These are phyloP conservation scores for Conus ventricosus DNA, from an alignment of 1,140 invertebrate genomes.

Conservation along the genomic window DNA sequence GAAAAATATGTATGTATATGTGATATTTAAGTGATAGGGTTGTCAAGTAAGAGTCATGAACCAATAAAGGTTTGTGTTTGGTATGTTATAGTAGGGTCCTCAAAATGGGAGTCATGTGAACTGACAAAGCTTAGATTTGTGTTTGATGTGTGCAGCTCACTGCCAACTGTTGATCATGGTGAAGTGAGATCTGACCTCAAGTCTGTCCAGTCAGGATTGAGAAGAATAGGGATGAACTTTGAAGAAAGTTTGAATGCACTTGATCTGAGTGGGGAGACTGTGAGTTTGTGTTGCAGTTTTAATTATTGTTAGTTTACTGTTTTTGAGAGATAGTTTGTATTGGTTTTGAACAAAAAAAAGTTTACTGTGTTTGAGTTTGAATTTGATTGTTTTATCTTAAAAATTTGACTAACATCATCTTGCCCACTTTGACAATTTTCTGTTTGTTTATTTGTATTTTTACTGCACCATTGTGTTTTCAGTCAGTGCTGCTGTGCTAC, in stretches of 20 bases:
- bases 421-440: too few relatives aligned
- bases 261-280: not conserved
- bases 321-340: not conserved
- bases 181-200: slow-evolving; percentile 64
- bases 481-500: too few relatives aligned
- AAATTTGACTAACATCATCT: too few relatives aligned
- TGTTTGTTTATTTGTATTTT: not conserved
- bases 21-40: too few relatives aligned
- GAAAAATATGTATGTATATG: too few relatives aligned
- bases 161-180: slow-evolving; percentile 57
- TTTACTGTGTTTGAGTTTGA: not conserved
- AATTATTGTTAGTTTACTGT: not conserved
- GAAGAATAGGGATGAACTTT: slow-evolving; percentile 55
- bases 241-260: not conserved
- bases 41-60: too few relatives aligned
- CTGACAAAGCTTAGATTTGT: not conserved
- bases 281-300: not conserved
- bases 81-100: too few relatives aligned
- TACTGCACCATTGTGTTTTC: not conserved
- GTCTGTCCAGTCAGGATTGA: slow-evolving; percentile 58
- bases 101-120: too few relatives aligned
- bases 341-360: not conserved
- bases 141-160: slow-evolving; percentile 51
- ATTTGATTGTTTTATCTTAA: not conserved
- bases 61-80: too few relatives aligned